Base-by-base conservation (phyloP, 2,113 vertebrate genomes). In the Bettongia penicillata region DNA sequence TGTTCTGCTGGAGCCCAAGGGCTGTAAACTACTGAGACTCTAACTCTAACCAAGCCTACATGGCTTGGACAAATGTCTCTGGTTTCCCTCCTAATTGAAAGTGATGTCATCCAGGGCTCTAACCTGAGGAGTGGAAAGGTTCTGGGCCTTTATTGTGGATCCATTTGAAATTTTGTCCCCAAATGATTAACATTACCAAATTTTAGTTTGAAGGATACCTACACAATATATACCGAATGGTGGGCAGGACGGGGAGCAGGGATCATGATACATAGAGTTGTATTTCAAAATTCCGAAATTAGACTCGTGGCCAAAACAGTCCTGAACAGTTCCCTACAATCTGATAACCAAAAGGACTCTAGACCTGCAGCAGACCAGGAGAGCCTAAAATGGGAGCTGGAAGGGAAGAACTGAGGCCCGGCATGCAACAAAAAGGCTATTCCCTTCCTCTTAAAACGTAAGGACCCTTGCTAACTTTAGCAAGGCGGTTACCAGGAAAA, bases 41-140 rank as follows among this genome's bases (percentile, higher is more conserved):
- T 53, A 51, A 91, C 48, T 68, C 93, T 51, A 31, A 89, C 25
- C 68, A 84, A 84, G 68, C 37, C 16, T 77, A 14, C 61, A n/a
- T n/a, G n/a, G 14, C 19, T 43, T 84, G 22, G n/a, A 16, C 68
- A 84, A 68, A 68, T 11, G 57, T 22, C 37, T 84, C 37, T 84
- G n/a, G 19, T 16, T 84, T 84, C 19, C 16, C 68, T 84, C n/a
- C 68, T 84, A 43, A 84, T 23, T 84, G 19, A n/a, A 23, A 84
- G n/a, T 84, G 6, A 84, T 16, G 7, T 14, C n/a, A 94, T 47
- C 11, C 43, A 28, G 92, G 48, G 48, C 49, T 97, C 90, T 95
- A 68, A 96, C n/a, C 89, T 68, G 31, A 91, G 16, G 90, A 7
- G 91, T 91, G 55, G 94, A 91, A 95, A 37, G 14, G 90, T 94